Conservation (phyloP, 2,113 vertebrate genomes). For the Austrofundulus limnaeus region DNA sequence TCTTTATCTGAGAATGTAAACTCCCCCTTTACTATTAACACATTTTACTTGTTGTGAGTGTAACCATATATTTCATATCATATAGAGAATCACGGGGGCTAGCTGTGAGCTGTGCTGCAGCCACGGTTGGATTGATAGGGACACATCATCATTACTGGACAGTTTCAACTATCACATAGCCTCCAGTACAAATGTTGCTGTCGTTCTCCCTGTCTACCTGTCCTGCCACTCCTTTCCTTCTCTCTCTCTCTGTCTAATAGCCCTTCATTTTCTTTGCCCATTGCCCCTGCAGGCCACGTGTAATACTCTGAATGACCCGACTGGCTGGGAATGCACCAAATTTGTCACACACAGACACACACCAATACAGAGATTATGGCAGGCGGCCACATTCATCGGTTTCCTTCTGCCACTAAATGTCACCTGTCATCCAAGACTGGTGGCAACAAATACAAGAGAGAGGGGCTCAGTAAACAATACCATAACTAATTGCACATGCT, state of each 20-base stretch:
- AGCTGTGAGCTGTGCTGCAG: slow-evolving; percentile 48
- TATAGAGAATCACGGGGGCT: slow-evolving; percentile 35
- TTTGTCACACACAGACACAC: slow-evolving; percentile 47
- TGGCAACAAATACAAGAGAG: slow-evolving; percentile 22
- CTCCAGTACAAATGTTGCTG: slow-evolving; percentile 70
- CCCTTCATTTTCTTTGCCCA: slow-evolving; percentile 72
- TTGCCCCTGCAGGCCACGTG: slow-evolving; percentile 76
- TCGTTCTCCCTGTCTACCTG: slow-evolving; percentile 51
- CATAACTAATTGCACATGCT: slow-evolving; percentile 11
- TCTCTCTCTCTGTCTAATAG: slow-evolving; percentile 65
- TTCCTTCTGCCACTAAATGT: slow-evolving; percentile 59
- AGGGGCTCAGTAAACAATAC: slow-evolving; percentile 39
- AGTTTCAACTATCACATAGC: slow-evolving; percentile 73
- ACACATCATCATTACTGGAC: slow-evolving; percentile 70
- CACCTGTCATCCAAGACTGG: slow-evolving; percentile 51
- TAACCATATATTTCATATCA: slow-evolving; percentile 55
- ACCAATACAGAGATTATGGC: slow-evolving; percentile 28
- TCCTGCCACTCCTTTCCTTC: slow-evolving; percentile 57
- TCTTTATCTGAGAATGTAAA: slow-evolving; percentile 62
- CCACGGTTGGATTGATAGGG: slow-evolving; percentile 69
- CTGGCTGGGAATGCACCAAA: slow-evolving; percentile 60
- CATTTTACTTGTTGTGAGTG: slow-evolving; percentile 63
- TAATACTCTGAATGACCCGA: slow-evolving; percentile 78
- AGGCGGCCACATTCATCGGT: slow-evolving; percentile 42
- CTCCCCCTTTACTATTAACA: slow-evolving; percentile 48